Evolutionary conservation across 1,140 invertebrate genomes (phyloP), one percentile per base, ranked within the genome.

Genomic region (Euschistus heros): DNA sequence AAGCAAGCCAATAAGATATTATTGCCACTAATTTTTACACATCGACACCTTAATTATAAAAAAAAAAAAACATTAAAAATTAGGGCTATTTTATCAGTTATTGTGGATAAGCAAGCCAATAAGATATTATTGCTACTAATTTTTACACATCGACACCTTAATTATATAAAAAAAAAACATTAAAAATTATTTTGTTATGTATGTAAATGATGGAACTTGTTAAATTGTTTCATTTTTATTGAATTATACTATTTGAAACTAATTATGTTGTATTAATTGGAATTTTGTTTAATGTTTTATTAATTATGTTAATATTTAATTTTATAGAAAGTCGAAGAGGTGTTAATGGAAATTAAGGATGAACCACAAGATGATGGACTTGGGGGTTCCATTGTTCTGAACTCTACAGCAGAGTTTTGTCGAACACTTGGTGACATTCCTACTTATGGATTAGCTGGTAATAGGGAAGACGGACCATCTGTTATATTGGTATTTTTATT

Each of bases 341-440:
- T 77, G 13, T 73, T 74, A 64, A 50, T 69, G 0, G 75, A 78
- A 61, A 71, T 77, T 2, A 80, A 79, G 68, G 71, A 75, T 4
- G 79, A 81, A 62, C 73, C 74, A 37, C 74, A 77, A 66, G 73
- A 71, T 22, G 73, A 76, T 5, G 72, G 68, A 71, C 67, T 73
- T 14, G 18, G 54, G n/a, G 80, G 80, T 1, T 68, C 75, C 67
- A 95, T 98, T 69, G 82, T 91, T 33, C 76, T 98, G 33, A 95
- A 98, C 79, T 86, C 92, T 15, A 97, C 94, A 0, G 93, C 94
- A 0, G 96, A 98, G 79, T 98, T 98, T 80, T 98, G 95, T 75
- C 82, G 95, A 69, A 94, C 92, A 46, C 79, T 98, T 2, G 93
- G 95, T 24, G 94, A 97, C 75, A 95, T 97, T 72, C 93, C 94